phyloP scores from a whole-genome alignment of 2,888 invertebrate species.

The Ctena decussata region DNA sequence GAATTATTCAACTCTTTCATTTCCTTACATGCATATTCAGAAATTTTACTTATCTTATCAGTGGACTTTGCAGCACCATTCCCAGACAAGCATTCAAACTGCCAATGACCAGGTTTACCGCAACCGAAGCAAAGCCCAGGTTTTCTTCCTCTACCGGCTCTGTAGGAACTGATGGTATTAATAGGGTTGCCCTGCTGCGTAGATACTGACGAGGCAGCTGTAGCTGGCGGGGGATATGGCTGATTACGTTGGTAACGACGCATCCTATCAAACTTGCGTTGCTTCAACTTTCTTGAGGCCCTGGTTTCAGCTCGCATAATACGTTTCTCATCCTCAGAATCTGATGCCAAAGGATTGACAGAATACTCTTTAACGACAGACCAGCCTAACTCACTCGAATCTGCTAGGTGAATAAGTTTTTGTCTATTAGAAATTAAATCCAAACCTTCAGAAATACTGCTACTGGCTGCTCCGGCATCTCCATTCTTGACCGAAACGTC shows the following conservation, averaged over 20 bases:
- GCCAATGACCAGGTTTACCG: not conserved
- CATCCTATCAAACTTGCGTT: not conserved
- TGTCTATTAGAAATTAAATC: not conserved
- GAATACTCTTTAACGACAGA: not conserved
- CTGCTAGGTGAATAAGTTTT: conserved; percentile 4
- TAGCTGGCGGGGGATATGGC: not conserved
- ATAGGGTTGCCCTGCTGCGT: too few species aligned
- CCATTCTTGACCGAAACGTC: too few species aligned
- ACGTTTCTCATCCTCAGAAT: not conserved
- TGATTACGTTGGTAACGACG: not conserved
- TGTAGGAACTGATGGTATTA: too few species aligned
- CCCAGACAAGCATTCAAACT: not conserved
- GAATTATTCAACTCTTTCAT: too few species aligned
- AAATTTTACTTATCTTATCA: not conserved
- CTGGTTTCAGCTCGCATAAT: not conserved
- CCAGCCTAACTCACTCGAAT: not conserved
- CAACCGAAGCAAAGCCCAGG: not conserved
- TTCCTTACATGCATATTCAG: too few species aligned
- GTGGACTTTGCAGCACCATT: not conserved
- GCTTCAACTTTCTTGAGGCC: not conserved
- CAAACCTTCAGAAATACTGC: not conserved
- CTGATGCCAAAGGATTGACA: not conserved
- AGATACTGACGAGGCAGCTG: not conserved
- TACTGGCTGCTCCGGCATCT: too few species aligned
- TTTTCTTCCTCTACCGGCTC: not conserved